A percentile compares a stretch with the other conserved stretches of the same genome.
Conservation (phyloP, 2,888 invertebrate species). For the Homarus gammarus region DNA sequence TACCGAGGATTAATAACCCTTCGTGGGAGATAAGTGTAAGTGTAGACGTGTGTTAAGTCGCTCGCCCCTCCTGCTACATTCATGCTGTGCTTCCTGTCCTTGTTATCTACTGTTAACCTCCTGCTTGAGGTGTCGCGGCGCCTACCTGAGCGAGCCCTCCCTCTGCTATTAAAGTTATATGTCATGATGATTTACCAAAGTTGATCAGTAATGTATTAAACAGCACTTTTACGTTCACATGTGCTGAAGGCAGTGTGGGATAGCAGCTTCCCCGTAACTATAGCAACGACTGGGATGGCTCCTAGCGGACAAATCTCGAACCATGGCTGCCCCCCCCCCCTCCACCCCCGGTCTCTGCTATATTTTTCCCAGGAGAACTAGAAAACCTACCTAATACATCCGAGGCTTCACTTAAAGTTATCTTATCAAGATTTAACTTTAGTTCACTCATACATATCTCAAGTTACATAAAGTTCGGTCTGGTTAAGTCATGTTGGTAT, state of each 20-base stretch:
- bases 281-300: slow-evolving; percentile 38
- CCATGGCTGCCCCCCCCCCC: slow-evolving; percentile 17
- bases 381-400: no score
- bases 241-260: not conserved
- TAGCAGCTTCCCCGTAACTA: slow-evolving; percentile 62
- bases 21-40: no score
- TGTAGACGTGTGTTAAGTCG: not conserved
- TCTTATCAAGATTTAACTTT: no score
- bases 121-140: no score
- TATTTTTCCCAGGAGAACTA: not conserved
- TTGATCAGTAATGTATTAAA: not conserved
- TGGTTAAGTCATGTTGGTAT: no score
- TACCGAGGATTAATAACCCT: no score
- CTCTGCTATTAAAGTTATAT: no score
- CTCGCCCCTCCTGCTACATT: not conserved
- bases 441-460: no score
- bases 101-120: not conserved
- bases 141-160: no score
- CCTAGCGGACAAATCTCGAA: slow-evolving; percentile 49
- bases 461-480: no score
- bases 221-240: no score
- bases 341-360: not conserved
- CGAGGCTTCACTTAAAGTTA: no score
- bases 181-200: not conserved
- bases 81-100: not conserved